Evolutionary conservation across 2,888 invertebrate species (phyloP).

Genomic region (Lampropteryx suffumata): DNA sequence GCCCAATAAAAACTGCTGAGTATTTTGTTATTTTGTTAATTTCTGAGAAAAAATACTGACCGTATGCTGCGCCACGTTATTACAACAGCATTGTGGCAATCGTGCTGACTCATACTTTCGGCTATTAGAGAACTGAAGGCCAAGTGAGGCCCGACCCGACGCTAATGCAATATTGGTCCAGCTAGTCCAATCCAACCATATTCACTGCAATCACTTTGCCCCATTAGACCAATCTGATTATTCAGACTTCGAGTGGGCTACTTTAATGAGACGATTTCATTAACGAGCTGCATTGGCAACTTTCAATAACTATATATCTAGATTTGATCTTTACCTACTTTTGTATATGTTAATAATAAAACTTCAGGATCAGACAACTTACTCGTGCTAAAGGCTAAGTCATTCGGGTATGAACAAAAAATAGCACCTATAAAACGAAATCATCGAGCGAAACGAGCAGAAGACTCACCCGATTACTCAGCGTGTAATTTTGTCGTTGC

Average conservation of each 20-base stretch:
- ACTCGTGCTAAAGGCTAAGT: constrained; percentile 57
- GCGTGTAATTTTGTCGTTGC: constrained; percentile 69
- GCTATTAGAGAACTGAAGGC: constrained; percentile 62
- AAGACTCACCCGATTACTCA: constrained; percentile 75
- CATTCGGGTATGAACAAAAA: constrained; percentile 56
- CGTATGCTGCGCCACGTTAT: constrained; percentile 33
- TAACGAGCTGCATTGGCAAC: constrained; percentile 22
- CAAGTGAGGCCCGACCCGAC: constrained; percentile 45
- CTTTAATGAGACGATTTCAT: constrained; percentile 30
- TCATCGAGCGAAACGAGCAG: constrained; percentile 63
- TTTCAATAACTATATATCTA: constrained; percentile 20
- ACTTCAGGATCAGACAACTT: no score
- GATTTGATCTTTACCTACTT: background rate
- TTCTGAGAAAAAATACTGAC: constrained; percentile 42
- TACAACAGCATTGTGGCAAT: constrained; percentile 46
- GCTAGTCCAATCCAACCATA: constrained; percentile 49
- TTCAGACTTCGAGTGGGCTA: constrained; percentile 45
- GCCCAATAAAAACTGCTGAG: constrained; percentile 24
- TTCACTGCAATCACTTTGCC: constrained; percentile 52
- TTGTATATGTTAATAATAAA: no score
- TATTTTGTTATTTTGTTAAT: constrained; percentile 41
- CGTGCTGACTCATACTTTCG: constrained; percentile 63
- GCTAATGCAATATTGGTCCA: constrained; percentile 57
- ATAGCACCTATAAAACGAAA: constrained; percentile 62
- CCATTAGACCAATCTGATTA: constrained; percentile 53